Conservation (phyloP, 2,888 invertebrate species). For the Lamellibrachia columna region DNA sequence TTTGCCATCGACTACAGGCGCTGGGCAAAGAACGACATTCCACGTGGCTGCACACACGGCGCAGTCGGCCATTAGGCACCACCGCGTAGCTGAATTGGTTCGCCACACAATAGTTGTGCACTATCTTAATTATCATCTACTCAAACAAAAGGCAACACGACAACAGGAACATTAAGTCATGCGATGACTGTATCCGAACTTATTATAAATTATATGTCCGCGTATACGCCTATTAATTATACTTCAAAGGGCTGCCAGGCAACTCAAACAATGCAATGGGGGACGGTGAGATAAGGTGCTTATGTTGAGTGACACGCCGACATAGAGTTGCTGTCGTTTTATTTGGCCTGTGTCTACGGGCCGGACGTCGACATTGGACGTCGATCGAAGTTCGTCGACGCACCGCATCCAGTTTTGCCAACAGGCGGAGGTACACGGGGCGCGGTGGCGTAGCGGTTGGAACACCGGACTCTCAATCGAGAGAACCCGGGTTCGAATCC, state of each 20-base stretch:
- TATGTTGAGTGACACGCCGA: not conserved
- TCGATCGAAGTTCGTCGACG: not conserved
- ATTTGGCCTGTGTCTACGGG: not conserved
- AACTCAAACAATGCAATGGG: not conserved
- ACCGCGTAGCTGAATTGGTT: not conserved
- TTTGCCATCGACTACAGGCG: slow-evolving; percentile 3
- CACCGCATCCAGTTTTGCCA: no score
- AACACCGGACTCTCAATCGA: no score
- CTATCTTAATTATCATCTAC: not conserved
- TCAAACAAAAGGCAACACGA: not conserved
- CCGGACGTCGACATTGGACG: not conserved
- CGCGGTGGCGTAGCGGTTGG: no score
- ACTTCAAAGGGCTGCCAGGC: not conserved
- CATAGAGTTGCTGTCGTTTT: not conserved
- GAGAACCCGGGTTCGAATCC: no score
- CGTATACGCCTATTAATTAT: not conserved
- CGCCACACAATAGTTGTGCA: not conserved
- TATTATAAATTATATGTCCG: not conserved
- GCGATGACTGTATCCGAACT: not conserved
- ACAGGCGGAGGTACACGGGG: no score
- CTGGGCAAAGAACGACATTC: not conserved
- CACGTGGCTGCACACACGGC: not conserved
- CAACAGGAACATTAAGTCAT: not conserved
- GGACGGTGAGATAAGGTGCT: not conserved
- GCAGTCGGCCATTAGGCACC: not conserved